Percentiles rank a stretch among this genome's conserved stretches.
These are phyloP conservation scores for Caenorhabditis panamensis DNA, from an alignment of 2,888 invertebrate species.

Conservation along the genomic window DNA sequence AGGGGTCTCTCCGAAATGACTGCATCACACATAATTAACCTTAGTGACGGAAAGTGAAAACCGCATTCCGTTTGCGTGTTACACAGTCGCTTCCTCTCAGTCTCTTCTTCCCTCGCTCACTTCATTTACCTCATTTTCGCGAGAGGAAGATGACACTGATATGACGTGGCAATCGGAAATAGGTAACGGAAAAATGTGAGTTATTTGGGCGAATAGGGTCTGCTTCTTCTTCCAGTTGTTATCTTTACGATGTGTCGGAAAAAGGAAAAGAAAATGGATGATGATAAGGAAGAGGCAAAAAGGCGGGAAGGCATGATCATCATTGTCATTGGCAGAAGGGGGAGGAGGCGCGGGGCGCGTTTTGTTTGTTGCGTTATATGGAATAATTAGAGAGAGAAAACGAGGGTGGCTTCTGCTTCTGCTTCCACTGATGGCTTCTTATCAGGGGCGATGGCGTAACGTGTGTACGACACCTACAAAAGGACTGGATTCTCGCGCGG, in stretches of 20 bases:
- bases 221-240: slow-evolving; percentile 1
- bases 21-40: slow-evolving; percentile 39
- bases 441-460: slow-evolving; percentile 46
- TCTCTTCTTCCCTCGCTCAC: background rate
- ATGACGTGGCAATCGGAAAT: slow-evolving; percentile 7
- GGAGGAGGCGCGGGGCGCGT: slow-evolving; percentile 2
- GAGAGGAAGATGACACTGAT: background rate
- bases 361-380: slow-evolving; percentile 47
- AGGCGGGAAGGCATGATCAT: slow-evolving; percentile 23
- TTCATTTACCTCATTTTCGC: slow-evolving; percentile 1
- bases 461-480: slow-evolving; percentile 10
- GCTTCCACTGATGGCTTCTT: slow-evolving; percentile 32
- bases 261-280: slow-evolving; percentile 19
- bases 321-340: slow-evolving; percentile 9
- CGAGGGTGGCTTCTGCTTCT: slow-evolving; percentile 15
- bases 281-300: background rate
- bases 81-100: background rate
- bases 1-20: background rate
- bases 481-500: slow-evolving; percentile 30
- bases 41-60: slow-evolving; percentile 12
- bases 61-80: slow-evolving; percentile 17
- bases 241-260: slow-evolving; percentile 40
- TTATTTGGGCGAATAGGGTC: background rate
- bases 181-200: background rate
- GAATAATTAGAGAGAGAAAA: slow-evolving; percentile 39